Evolutionary conservation across 2,888 invertebrate genomes (phyloP).

Genomic region (Eilema griseolum): DNA sequence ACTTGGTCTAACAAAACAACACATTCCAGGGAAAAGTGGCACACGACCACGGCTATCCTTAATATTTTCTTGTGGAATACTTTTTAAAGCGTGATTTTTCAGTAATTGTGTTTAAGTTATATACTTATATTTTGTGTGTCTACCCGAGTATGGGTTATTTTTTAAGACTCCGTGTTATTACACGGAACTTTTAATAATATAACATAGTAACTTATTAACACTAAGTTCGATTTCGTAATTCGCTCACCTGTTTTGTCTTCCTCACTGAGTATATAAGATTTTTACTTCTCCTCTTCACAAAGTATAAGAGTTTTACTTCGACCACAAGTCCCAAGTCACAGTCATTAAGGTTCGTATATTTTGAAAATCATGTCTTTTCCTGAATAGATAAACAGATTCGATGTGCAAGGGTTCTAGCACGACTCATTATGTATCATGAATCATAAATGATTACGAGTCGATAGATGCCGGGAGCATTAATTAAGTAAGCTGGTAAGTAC

Average conservation of each 20-base stretch:
- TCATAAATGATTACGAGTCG: neutral
- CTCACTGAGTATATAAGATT: neutral
- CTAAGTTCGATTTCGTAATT: no score
- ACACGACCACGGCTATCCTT: no score
- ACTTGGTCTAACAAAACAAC: no score
- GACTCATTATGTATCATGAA: slow-evolving; percentile 4
- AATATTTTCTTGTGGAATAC: no score
- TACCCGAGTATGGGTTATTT: no score
- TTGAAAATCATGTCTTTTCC: neutral
- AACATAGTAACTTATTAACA: no score
- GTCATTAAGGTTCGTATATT: slow-evolving; percentile 2
- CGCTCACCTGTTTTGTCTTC: neutral
- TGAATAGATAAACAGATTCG: slow-evolving; percentile 6
- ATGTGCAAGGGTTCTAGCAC: neutral
- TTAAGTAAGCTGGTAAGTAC: neutral
- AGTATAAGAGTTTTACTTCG: neutral
- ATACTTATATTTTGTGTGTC: no score
- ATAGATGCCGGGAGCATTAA: neutral
- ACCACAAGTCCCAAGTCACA: neutral
- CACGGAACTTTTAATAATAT: no score
- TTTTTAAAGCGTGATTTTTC: no score
- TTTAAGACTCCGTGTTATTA: no score
- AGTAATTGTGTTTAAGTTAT: no score
- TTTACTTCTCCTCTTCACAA: neutral
- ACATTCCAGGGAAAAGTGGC: no score